phyloP scores from a whole-genome alignment of 2,888 invertebrate genomes.

The Sthenelais limicola region DNA sequence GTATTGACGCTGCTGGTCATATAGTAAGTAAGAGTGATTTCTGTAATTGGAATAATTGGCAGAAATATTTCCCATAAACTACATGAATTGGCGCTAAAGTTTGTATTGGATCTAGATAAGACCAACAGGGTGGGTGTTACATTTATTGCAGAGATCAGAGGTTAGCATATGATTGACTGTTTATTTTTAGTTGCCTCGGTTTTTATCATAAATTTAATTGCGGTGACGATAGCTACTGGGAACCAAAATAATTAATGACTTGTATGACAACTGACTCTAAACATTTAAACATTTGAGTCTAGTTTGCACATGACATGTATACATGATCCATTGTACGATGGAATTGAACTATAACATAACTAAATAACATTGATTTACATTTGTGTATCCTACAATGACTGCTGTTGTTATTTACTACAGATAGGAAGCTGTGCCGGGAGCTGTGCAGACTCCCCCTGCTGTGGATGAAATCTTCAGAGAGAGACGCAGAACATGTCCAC shows the following conservation, averaged over 20 bases:
- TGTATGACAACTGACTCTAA: no score
- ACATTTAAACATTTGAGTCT: background rate
- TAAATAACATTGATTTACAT: background rate
- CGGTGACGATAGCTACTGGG: no score
- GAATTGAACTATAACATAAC: background rate
- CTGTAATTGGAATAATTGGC: no score
- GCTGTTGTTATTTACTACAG: constrained; percentile 50
- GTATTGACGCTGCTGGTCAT: no score
- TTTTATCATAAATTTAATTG: background rate
- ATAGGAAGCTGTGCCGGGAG: constrained; percentile 62
- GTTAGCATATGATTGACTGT: no score
- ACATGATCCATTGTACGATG: background rate
- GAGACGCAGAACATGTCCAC: constrained; percentile 59
- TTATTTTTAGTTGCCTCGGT: background rate
- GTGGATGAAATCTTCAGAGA: constrained; percentile 61
- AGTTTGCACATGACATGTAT: background rate
- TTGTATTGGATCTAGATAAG: no score
- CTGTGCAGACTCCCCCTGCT: constrained; percentile 61
- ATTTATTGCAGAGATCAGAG: no score
- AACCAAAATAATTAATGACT: background rate
- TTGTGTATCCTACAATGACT: background rate
- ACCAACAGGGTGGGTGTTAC: no score
- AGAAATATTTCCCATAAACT: no score
- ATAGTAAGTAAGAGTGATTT: no score
- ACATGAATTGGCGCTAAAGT: no score